Percentiles rank a stretch among this genome's conserved stretches.
Conservation (phyloP, 2,113 vertebrate species). For the Neolamprologus toae region DNA sequence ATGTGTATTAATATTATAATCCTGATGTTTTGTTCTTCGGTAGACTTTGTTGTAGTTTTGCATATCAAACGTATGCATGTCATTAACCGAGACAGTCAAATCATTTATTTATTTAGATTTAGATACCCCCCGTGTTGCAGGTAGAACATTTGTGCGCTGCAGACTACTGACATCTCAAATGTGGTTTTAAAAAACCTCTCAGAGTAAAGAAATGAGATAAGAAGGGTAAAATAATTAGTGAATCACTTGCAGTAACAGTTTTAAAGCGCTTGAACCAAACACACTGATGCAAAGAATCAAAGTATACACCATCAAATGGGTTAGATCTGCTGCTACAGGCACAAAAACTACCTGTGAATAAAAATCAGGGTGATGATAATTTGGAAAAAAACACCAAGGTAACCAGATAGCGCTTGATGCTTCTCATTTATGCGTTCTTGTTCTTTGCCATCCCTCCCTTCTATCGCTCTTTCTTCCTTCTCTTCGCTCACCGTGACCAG, state of each 20-base stretch:
- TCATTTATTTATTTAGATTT: background rate
- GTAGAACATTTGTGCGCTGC: background rate
- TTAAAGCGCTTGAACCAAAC: background rate
- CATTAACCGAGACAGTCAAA: background rate
- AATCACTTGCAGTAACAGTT: background rate
- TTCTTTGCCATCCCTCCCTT: background rate
- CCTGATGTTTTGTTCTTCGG: background rate
- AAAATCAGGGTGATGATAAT: background rate
- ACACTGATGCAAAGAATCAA: background rate
- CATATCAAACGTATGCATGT: background rate
- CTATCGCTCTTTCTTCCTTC: background rate
- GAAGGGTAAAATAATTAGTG: background rate
- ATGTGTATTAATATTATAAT: background rate
- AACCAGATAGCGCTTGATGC: background rate
- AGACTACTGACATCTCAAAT: background rate
- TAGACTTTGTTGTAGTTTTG: background rate
- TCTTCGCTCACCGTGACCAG: conserved; percentile 40
- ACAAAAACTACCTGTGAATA: background rate
- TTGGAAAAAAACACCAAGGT: background rate
- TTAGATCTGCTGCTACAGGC: background rate
- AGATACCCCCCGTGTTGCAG: background rate
- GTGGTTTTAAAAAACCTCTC: background rate
- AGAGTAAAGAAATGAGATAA: background rate
- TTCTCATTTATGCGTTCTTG: background rate
- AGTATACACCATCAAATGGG: background rate